Base-by-base conservation (phyloP, 2,113 vertebrate species). In the Cromileptes altivelis region DNA sequence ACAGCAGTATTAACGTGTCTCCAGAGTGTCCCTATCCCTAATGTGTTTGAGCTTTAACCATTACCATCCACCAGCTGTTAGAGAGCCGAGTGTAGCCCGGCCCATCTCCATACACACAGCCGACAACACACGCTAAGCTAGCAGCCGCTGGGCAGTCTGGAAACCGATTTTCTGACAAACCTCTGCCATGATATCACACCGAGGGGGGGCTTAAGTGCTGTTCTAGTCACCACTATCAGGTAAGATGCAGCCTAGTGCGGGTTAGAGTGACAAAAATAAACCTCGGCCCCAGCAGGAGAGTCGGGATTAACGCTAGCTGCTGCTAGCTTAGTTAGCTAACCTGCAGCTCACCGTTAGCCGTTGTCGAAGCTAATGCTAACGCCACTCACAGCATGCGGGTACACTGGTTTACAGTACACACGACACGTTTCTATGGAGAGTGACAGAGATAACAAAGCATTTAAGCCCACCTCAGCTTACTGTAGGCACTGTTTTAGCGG, bases 331-430 rank as follows among this genome's bases (percentile, higher is more conserved):
- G 57, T 76, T 84, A 89, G 93, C 91, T 42, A 12, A 57, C 7
- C 42, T 23, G 56, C 21, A 81, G 89, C 89, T 88, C 86, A 80
- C 80, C 56, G 14, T 4, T 30, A n/a, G 65, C 30, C 55, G 30
- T 67, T 42, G 18, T 19, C 14, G 47, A 49, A 63, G 88, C 89
- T 89, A 84, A 90, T 82, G 92, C 85, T 93, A 91, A 83, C 23
- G 78, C 70, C 21, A 50, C 55, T 27, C 49, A 56, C 45, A 89
- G 83, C 78, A 85, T 62, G 73, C 23, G 63, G 30, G 10, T 49
- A 15, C 23, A 30, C 61, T 47, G 25, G 57, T 52, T 56, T 49
- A 47, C 55, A 33, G 61, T 58, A 49, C 63, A 67, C 73, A 67
- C 18, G 27, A 33, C 63, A 52, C 37, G 73, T 74, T 57, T 72